Conservation (phyloP, 53 echinoderm and acorn worm species). For the Astropecten irregularis region DNA sequence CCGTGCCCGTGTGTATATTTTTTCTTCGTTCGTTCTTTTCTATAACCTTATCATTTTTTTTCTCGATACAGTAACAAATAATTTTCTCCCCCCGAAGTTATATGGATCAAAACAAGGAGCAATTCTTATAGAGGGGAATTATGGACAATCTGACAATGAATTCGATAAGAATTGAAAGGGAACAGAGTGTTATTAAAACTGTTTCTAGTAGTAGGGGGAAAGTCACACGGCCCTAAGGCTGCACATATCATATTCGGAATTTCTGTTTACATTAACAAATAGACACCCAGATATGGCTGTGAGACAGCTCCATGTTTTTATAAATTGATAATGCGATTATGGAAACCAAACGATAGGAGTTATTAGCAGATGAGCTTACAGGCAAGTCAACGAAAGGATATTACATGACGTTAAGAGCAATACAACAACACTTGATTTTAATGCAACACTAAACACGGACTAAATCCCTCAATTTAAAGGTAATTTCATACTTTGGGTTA, state of each 20-base stretch:
- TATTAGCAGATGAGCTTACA: neutral
- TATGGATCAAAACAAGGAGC: slow-evolving; percentile 23
- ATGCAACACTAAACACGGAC: too few species aligned
- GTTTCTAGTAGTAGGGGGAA: neutral
- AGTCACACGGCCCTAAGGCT: neutral
- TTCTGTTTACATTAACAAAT: neutral
- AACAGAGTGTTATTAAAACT: slow-evolving; percentile 22
- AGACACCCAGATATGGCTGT: slow-evolving; percentile 8
- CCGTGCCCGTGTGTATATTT: neutral
- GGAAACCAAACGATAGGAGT: slow-evolving; percentile 13
- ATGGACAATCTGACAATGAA: slow-evolving; percentile 30
- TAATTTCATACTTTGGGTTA: too few species aligned
- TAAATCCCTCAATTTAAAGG: too few species aligned
- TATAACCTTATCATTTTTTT: too few species aligned
- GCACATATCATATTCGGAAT: neutral
- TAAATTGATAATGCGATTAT: slow-evolving; percentile 23
- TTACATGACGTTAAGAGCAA: neutral
- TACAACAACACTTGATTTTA: too few species aligned
- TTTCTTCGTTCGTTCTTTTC: neutral
- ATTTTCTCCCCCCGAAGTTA: slow-evolving; percentile 32
- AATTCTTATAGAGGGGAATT: slow-evolving; percentile 6
- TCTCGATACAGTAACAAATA: slow-evolving; percentile 29
- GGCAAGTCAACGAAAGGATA: neutral
- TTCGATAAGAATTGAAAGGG: neutral
- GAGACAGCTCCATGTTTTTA: slow-evolving; percentile 20